Evolutionary conservation across 2,888 invertebrate genomes (phyloP).

Genomic region (Epinotia ramella): DNA sequence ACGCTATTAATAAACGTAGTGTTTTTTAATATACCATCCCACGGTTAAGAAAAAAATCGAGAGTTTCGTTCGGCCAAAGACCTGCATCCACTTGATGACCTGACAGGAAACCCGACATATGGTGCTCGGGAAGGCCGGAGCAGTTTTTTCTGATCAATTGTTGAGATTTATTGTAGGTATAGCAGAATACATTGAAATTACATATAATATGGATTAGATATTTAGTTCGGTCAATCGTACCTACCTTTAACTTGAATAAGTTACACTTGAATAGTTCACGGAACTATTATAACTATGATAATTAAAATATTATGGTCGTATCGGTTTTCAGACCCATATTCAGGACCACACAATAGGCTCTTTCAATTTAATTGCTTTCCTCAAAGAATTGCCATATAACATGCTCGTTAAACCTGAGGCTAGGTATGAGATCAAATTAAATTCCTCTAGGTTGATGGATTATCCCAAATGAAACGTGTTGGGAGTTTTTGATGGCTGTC

Average conservation of each 20-base stretch:
- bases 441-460: slow-evolving; percentile 29
- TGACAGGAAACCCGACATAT: slow-evolving; percentile 65
- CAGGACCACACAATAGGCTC: slow-evolving; percentile 55
- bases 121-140: slow-evolving; percentile 62
- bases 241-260: neutral
- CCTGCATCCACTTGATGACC: slow-evolving; percentile 59
- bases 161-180: slow-evolving; percentile 38
- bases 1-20: slow-evolving; percentile 11
- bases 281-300: slow-evolving; percentile 11
- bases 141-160: slow-evolving; percentile 64
- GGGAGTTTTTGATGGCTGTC: slow-evolving; percentile 52
- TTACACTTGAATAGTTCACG: neutral
- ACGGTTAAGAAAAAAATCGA: slow-evolving; percentile 52
- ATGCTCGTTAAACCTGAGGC: slow-evolving; percentile 29
- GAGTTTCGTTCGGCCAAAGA: slow-evolving; percentile 54
- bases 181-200: neutral
- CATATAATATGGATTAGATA: neutral
- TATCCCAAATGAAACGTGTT: slow-evolving; percentile 38
- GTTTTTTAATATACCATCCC: slow-evolving; percentile 18
- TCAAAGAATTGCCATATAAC: slow-evolving; percentile 7
- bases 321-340: slow-evolving; percentile 51
- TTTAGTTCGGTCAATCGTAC: neutral
- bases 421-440: slow-evolving; percentile 18
- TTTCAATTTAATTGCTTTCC: slow-evolving; percentile 21
- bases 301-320: slow-evolving; percentile 26